A percentile compares a stretch with the other conserved stretches of the same genome.
These are phyloP conservation scores for Bombylius major DNA, from an alignment of 2,888 invertebrate genomes.

Conservation along the genomic window DNA sequence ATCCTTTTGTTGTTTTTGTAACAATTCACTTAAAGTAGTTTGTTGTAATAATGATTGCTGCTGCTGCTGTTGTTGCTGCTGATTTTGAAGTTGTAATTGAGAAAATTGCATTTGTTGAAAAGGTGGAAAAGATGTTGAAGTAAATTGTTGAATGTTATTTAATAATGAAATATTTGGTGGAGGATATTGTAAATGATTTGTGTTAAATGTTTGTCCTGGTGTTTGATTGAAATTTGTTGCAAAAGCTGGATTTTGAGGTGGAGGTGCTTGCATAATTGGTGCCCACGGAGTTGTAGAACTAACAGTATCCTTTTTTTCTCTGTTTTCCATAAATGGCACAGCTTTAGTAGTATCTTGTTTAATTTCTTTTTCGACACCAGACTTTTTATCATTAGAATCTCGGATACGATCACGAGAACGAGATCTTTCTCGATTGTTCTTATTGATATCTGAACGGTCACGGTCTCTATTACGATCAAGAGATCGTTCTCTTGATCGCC, in stretches of 20 bases:
- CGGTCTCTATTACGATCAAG: conserved; percentile 37
- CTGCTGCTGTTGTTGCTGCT: background rate
- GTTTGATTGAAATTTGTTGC: background rate
- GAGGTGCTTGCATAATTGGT: background rate
- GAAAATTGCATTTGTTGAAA: conserved; percentile 1
- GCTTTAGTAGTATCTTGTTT: conserved; percentile 6
- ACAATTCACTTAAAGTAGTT: too few relatives aligned
- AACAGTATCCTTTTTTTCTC: too few relatives aligned
- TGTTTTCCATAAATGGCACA: background rate
- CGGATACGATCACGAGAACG: conserved; percentile 40
- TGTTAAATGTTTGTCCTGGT: background rate
- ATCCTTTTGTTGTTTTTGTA: too few relatives aligned
- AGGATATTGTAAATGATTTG: conserved; percentile 6
- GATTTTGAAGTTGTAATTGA: background rate
- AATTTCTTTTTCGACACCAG: background rate
- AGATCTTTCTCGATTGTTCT: conserved; percentile 23
- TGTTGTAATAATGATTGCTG: too few relatives aligned
- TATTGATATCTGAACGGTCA: conserved; percentile 25
- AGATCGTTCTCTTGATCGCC: conserved; percentile 28
- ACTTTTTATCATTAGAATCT: conserved; percentile 2
- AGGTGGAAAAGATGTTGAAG: background rate
- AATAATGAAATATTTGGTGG: conserved; percentile 8
- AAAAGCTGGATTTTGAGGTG: background rate
- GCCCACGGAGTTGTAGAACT: background rate
- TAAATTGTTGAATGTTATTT: background rate